phyloP scores from a whole-genome alignment of 2,113 vertebrate species.

The Protobothrops flavoviridis region DNA sequence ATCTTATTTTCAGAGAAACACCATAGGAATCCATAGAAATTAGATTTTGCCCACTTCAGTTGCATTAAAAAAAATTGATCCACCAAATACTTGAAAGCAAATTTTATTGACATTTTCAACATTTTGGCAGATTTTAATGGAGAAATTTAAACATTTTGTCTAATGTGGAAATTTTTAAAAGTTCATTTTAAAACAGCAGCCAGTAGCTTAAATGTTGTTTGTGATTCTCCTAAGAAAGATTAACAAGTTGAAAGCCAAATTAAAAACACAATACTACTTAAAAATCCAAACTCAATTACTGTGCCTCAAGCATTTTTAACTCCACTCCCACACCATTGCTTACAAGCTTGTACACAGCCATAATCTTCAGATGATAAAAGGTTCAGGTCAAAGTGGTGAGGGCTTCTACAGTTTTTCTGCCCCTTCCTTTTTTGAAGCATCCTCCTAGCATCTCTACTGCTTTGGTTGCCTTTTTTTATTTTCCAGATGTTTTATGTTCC shows the following conservation, averaged over 20 bases:
- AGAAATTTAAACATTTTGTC: not conserved
- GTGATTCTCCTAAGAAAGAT: not conserved
- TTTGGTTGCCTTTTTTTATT: not conserved
- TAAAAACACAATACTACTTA: not conserved
- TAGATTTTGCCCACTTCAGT: not conserved
- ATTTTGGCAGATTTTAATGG: not conserved
- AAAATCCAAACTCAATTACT: not conserved
- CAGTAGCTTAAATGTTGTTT: not conserved
- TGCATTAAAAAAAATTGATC: not conserved
- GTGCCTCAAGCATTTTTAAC: not conserved
- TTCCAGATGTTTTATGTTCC: not conserved
- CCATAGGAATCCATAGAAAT: not conserved
- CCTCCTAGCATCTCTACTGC: not conserved
- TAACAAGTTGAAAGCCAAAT: not conserved
- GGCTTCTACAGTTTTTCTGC: not conserved
- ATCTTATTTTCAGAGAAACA: too few relatives aligned
- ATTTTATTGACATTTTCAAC: not conserved
- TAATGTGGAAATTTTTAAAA: not conserved
- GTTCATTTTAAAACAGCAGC: not conserved
- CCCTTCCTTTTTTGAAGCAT: constrained; percentile 17
- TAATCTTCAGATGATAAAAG: constrained; percentile 6
- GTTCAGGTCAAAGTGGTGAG: not conserved
- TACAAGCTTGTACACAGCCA: not conserved
- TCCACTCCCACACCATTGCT: not conserved
- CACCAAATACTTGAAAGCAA: not conserved